Percentiles rank a stretch among this genome's conserved stretches.
Conservation (phyloP, 2,888 invertebrate species). For the Onthophagus sagittarius region DNA sequence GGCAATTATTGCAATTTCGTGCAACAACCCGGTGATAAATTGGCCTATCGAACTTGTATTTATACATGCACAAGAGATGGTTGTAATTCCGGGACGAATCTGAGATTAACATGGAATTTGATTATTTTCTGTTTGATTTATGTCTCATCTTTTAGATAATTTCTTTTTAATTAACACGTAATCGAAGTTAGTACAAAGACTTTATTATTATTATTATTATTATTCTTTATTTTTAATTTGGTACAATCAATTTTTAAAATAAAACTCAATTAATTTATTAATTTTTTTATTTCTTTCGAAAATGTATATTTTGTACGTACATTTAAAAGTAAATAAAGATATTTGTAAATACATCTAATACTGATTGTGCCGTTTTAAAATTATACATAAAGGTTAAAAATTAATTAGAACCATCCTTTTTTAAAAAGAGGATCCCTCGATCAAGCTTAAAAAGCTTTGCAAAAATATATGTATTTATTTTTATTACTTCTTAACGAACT, state of each 20-base stretch:
- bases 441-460: conserved; percentile 18
- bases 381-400: not conserved
- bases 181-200: no score
- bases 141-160: no score
- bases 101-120: not conserved
- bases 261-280: not conserved
- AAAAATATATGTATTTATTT: conserved; percentile 19
- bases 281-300: not conserved
- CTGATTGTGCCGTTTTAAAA: conserved; percentile 11
- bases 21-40: conserved; percentile 75
- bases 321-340: conserved; percentile 1
- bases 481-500: not conserved
- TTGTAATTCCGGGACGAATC: conserved; percentile 60
- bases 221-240: no score
- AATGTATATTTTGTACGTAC: conserved; percentile 10
- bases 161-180: no score
- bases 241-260: not conserved
- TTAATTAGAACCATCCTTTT: not conserved
- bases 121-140: not conserved
- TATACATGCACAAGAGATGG: conserved; percentile 81
- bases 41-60: conserved; percentile 79
- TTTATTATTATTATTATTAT: no score
- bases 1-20: conserved; percentile 91
- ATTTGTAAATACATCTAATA: conserved; percentile 15
- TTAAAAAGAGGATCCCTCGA: not conserved